Evolutionary conservation across 2,113 vertebrate species (phyloP).

Genomic region (Sorex araneus): DNA sequence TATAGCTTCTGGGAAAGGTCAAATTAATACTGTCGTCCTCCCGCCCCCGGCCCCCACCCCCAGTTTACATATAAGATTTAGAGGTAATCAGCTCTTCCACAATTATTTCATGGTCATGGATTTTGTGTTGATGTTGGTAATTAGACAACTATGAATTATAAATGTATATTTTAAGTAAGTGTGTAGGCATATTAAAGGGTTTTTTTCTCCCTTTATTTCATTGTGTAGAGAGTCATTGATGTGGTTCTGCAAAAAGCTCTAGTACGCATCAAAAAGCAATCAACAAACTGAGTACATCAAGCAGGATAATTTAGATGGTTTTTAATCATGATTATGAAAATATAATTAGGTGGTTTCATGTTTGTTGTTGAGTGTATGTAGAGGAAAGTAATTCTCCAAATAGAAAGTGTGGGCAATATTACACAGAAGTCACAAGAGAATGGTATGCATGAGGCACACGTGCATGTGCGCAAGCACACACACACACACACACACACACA

Average conservation of each 20-base stretch:
- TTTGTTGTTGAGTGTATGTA: conserved; percentile 85
- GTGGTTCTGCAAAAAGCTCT: conserved; percentile 87
- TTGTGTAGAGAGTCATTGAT: conserved; percentile 87
- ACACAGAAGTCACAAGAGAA: conserved; percentile 83
- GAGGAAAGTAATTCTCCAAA: conserved; percentile 88
- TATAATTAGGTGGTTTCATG: conserved; percentile 90
- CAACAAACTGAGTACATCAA: conserved; percentile 90
- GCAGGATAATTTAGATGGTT: conserved; percentile 89
- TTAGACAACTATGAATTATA: conserved; percentile 89
- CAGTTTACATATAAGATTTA: conserved; percentile 77
- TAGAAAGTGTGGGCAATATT: conserved; percentile 86
- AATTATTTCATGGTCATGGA: conserved; percentile 85
- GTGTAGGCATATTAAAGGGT: conserved; percentile 82
- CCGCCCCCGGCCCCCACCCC: too few species aligned
- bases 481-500: conserved; percentile 68
- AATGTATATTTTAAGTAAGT: conserved; percentile 85
- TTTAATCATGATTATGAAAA: conserved; percentile 91
- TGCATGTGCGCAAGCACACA: neutral
- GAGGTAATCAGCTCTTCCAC: conserved; percentile 86
- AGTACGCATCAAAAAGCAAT: conserved; percentile 90
- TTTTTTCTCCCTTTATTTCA: conserved; percentile 81
- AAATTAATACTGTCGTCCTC: conserved; percentile 54
- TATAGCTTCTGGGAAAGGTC: conserved; percentile 82
- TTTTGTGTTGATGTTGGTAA: conserved; percentile 87
- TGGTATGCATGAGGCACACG: neutral